Conservation (phyloP, 1,140 invertebrate genomes). For the Hesperophylax magnus region DNA sequence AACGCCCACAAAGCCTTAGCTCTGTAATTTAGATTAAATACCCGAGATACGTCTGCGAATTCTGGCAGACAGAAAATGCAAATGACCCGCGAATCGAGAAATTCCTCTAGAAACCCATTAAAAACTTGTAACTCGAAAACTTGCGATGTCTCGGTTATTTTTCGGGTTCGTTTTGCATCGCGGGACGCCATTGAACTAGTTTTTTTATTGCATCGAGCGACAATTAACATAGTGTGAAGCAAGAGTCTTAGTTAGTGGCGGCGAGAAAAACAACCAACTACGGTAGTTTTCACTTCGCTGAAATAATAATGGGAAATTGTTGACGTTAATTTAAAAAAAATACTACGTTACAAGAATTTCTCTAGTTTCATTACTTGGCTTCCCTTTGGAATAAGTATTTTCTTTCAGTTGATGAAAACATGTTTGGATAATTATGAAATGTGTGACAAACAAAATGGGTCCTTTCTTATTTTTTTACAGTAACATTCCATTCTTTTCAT, state of each 20-base stretch:
- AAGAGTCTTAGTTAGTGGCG: neutral
- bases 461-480: too few relatives aligned
- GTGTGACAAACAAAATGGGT: too few relatives aligned
- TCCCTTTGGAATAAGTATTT: too few relatives aligned
- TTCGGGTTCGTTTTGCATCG: neutral
- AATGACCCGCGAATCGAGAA: constrained; percentile 36
- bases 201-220: neutral
- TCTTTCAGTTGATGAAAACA: too few relatives aligned
- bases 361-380: too few relatives aligned
- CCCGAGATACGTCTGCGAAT: constrained; percentile 24
- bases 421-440: too few relatives aligned
- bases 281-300: neutral
- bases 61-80: constrained; percentile 21
- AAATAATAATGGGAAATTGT: neutral
- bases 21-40: constrained; percentile 33
- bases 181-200: neutral
- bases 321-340: too few relatives aligned
- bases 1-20: constrained; percentile 1
- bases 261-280: neutral
- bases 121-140: constrained; percentile 36
- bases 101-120: constrained; percentile 17
- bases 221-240: neutral
- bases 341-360: too few relatives aligned
- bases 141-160: neutral
- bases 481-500: too few relatives aligned